These are phyloP conservation scores for Myotis lucifugus DNA, from an alignment of 2,113 vertebrate species.

Conservation along the genomic window DNA sequence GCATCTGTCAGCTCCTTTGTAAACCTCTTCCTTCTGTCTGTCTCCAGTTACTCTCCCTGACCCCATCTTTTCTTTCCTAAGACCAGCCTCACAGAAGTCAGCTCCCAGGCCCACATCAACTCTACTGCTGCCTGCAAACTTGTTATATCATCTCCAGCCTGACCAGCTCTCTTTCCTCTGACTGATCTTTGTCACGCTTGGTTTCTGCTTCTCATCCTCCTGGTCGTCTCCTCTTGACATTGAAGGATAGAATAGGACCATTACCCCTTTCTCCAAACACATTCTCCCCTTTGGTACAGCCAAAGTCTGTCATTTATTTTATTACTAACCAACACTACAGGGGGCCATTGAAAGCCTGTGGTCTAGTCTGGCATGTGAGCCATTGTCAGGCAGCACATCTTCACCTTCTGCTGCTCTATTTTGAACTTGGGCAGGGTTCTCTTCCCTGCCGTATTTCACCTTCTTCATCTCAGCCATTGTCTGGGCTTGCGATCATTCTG, in stretches of 20 bases:
- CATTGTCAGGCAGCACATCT: not conserved
- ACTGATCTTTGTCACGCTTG: not conserved
- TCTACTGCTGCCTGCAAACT: not conserved
- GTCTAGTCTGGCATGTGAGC: not conserved
- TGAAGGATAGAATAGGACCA: not conserved
- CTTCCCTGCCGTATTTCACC: not conserved
- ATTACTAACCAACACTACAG: not conserved
- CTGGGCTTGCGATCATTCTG: not conserved
- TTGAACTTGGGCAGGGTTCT: not conserved
- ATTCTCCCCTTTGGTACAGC: not conserved
- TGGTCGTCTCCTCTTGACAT: not conserved
- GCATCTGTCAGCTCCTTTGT: not conserved
- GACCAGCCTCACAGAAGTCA: not conserved
- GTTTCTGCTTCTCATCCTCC: not conserved
- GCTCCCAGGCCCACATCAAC: not conserved
- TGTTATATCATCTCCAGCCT: not conserved
- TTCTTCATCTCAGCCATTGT: not conserved
- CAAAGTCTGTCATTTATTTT: not conserved
- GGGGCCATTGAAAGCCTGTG: not conserved
- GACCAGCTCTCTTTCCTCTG: not conserved
- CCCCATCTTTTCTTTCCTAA: not conserved
- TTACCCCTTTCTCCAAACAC: not conserved
- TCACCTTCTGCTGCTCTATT: not conserved
- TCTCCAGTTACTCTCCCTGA: not conserved
- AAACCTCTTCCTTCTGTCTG: not conserved